Conservation (phyloP, 1,140 invertebrate genomes). For the Pararge aegeria region DNA sequence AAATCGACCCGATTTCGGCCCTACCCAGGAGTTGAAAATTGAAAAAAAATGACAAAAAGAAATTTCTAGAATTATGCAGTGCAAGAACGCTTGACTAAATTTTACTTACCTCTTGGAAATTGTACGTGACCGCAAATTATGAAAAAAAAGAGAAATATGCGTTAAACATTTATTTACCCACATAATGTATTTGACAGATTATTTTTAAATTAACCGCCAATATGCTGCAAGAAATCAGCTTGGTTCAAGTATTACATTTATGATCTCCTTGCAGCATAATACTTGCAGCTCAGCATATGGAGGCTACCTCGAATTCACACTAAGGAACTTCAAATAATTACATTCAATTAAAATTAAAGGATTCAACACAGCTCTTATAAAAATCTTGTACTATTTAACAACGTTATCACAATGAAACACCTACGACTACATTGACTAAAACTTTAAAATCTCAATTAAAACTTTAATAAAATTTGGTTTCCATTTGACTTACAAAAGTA, state of each 20-base stretch:
- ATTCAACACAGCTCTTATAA: conserved; percentile 32
- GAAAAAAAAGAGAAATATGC: neutral
- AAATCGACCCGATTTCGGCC: no score
- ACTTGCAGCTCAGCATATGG: no score
- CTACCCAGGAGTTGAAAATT: no score
- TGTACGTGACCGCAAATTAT: neutral
- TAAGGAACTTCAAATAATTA: conserved; percentile 36
- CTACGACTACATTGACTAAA: conserved; percentile 28
- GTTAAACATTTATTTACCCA: conserved; percentile 34
- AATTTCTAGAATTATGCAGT: no score
- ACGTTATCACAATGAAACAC: conserved; percentile 32
- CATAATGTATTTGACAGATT: conserved; percentile 29
- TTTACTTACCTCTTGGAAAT: no score
- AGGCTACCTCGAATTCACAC: no score
- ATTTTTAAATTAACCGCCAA: conserved; percentile 25
- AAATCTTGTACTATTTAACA: conserved; percentile 29
- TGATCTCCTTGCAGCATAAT: no score
- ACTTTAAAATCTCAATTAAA: neutral
- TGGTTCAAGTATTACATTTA: no score
- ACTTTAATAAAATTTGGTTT: neutral
- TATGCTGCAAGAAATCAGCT: no score
- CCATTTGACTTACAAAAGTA: neutral
- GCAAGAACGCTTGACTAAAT: no score
- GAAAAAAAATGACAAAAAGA: no score
- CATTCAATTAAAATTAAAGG: conserved; percentile 23